Evolutionary conservation across 2,113 vertebrate species (phyloP).

Genomic region (Brevimyrus niger): DNA sequence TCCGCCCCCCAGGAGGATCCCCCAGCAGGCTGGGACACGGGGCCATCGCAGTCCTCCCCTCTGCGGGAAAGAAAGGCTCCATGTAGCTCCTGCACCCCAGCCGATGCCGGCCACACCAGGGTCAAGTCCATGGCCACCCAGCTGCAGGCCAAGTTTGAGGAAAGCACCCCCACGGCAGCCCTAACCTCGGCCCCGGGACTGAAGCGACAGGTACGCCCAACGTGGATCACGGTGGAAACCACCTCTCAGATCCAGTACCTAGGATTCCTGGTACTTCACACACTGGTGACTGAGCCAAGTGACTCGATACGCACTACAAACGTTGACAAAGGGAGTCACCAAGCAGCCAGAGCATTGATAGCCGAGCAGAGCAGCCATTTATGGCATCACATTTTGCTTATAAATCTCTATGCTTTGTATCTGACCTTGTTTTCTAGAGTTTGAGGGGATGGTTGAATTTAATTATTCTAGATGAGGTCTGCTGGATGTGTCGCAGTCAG

Average conservation of each 20-base stretch:
- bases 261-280: background rate
- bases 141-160: slow-evolving; percentile 82
- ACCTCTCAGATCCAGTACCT: background rate
- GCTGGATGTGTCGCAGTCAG: background rate
- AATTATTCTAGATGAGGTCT: background rate
- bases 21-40: slow-evolving; percentile 47
- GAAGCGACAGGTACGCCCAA: slow-evolving; percentile 27
- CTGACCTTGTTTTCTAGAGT: background rate
- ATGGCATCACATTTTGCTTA: background rate
- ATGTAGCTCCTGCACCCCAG: slow-evolving; percentile 25
- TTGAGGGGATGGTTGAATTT: background rate
- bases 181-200: slow-evolving; percentile 36
- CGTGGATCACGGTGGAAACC: background rate
- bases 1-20: slow-evolving; percentile 57
- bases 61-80: slow-evolving; percentile 53
- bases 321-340: background rate
- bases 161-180: slow-evolving; percentile 51
- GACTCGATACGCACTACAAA: background rate
- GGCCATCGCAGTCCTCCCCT: slow-evolving; percentile 45
- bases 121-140: slow-evolving; percentile 86
- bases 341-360: background rate
- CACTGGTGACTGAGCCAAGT: background rate
- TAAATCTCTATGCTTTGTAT: background rate
- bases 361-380: background rate
- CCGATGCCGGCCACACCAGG: slow-evolving; percentile 61